Percentiles rank a stretch among this genome's conserved stretches.
These are phyloP conservation scores for Stenolophus ochropezus DNA, from an alignment of 2,888 invertebrate species.

Conservation along the genomic window DNA sequence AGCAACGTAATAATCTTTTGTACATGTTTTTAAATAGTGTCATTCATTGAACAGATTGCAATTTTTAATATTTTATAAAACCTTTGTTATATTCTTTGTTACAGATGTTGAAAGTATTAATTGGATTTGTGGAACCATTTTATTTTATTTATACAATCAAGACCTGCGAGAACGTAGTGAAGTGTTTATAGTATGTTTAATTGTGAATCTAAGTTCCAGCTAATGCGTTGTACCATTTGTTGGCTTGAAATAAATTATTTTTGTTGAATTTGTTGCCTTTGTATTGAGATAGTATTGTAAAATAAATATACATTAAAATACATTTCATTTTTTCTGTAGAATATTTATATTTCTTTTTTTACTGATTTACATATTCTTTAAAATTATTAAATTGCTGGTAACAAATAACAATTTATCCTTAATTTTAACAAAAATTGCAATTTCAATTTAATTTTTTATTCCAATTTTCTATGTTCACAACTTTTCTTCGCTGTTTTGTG, in stretches of 20 bases:
- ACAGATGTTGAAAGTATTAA: background rate
- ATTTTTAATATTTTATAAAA: background rate
- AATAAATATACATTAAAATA: background rate
- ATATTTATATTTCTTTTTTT: too few species aligned
- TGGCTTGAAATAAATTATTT: background rate
- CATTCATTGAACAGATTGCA: background rate
- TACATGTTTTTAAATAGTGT: background rate
- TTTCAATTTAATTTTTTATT: too few species aligned
- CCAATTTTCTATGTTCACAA: too few species aligned
- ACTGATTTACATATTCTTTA: too few species aligned
- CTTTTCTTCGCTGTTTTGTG: too few species aligned
- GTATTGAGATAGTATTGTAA: background rate
- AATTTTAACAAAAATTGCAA: too few species aligned
- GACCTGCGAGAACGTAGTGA: background rate
- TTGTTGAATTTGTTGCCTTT: background rate
- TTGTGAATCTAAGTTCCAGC: background rate
- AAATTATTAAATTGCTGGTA: too few species aligned
- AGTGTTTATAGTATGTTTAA: background rate
- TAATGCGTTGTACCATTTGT: background rate
- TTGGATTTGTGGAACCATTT: background rate
- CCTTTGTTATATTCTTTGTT: background rate
- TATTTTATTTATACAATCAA: background rate
- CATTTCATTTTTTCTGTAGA: background rate
- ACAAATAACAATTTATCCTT: too few species aligned
- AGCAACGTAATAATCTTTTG: constrained; percentile 45